These are phyloP conservation scores for Triops longicaudatus DNA, from an alignment of 1,140 invertebrate species.

Conservation along the genomic window DNA sequence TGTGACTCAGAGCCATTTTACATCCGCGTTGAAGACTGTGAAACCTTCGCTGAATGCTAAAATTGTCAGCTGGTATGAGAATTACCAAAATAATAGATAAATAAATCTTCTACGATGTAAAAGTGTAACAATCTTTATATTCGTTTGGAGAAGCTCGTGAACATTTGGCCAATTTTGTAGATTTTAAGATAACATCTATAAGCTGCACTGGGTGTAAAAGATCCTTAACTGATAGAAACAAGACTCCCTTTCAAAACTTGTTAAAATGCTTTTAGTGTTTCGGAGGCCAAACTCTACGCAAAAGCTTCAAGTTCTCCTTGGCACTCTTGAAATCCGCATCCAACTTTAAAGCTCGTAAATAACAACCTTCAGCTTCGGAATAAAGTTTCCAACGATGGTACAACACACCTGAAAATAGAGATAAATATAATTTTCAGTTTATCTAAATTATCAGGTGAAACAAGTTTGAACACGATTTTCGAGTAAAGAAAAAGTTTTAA, in stretches of 20 bases:
- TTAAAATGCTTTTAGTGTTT: not conserved
- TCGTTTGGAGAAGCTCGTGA: conserved; percentile 19
- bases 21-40: conserved; percentile 43
- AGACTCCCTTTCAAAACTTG: not conserved
- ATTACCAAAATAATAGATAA: conserved; percentile 22
- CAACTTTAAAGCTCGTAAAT: conserved; percentile 61
- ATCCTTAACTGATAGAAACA: not conserved
- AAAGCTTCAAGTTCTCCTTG: conserved; percentile 52
- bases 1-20: conserved; percentile 48
- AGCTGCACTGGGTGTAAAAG: conserved; percentile 9
- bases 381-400: conserved; percentile 87
- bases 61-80: conserved; percentile 41
- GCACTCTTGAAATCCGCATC: conserved; percentile 58
- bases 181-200: not conserved
- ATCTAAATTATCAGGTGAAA: not conserved
- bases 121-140: conserved; percentile 14
- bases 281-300: conserved; percentile 33
- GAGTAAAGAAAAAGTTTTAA: no score
- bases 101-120: not conserved
- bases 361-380: conserved; percentile 60
- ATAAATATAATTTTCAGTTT: not conserved
- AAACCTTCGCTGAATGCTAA: conserved; percentile 45
- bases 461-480: not conserved
- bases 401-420: conserved; percentile 62
- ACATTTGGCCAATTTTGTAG: not conserved